These are phyloP conservation scores for Danio rerio DNA, from an alignment of 2,113 vertebrate species.

Conservation along the genomic window GRCz12tu NC_133197.1:32968001-32968500, in stretches of 20 bases:
- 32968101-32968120: conserved; percentile 6
- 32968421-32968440: too few relatives aligned
- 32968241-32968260: conserved; percentile 22
- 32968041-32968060: background rate
- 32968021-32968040: background rate
- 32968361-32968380: background rate
- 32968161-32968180: conserved; percentile 30
- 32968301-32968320: conserved; percentile 13
- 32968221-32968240: background rate
- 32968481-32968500: too few relatives aligned
- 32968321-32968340: conserved; percentile 19
- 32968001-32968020: conserved; percentile 8
- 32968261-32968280: background rate
- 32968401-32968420: background rate
- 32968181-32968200: background rate
- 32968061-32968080: background rate
- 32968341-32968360: background rate
- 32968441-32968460: too few relatives aligned
- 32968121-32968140: background rate
- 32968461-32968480: too few relatives aligned
- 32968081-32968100: background rate
- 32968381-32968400: background rate
- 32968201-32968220: background rate
- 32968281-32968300: conserved; percentile 17
- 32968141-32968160: conserved; percentile 34